A percentile compares a stretch with the other conserved stretches of the same genome.
Conservation (phyloP, 2,888 invertebrate species). For the Hirtodrosophila cameraria region DNA sequence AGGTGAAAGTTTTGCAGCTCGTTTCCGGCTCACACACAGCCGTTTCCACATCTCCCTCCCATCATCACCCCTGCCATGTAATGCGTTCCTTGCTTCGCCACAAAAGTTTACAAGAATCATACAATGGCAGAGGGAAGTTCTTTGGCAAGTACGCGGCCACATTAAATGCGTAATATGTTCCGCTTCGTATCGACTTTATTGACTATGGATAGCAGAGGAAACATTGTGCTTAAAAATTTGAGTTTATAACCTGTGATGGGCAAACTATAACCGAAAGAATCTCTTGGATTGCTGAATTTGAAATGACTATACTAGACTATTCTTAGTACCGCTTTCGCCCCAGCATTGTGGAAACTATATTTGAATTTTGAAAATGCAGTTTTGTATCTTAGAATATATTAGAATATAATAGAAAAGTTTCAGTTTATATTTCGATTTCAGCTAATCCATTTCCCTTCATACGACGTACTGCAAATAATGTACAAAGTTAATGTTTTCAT, state of each 20-base stretch:
- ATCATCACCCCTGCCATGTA: slow-evolving; percentile 42
- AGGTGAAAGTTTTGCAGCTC: slow-evolving; percentile 76
- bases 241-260: neutral
- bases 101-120: slow-evolving; percentile 70
- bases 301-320: no score
- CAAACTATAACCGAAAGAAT: no score
- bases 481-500: no score
- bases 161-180: slow-evolving; percentile 78
- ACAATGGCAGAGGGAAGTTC: slow-evolving; percentile 54
- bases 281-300: neutral
- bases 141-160: slow-evolving; percentile 68
- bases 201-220: slow-evolving; percentile 45
- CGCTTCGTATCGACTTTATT: slow-evolving; percentile 50
- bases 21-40: slow-evolving; percentile 63
- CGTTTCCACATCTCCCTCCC: neutral
- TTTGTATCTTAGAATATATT: no score
- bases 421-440: no score
- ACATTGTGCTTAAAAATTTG: neutral
- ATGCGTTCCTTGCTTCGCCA: slow-evolving; percentile 63
- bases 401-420: no score
- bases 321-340: no score
- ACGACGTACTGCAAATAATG: no score
- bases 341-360: no score
- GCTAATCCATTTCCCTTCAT: no score
- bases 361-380: no score